Conservation (phyloP, 2,113 vertebrate genomes). For the Phaethon lepturus region DNA sequence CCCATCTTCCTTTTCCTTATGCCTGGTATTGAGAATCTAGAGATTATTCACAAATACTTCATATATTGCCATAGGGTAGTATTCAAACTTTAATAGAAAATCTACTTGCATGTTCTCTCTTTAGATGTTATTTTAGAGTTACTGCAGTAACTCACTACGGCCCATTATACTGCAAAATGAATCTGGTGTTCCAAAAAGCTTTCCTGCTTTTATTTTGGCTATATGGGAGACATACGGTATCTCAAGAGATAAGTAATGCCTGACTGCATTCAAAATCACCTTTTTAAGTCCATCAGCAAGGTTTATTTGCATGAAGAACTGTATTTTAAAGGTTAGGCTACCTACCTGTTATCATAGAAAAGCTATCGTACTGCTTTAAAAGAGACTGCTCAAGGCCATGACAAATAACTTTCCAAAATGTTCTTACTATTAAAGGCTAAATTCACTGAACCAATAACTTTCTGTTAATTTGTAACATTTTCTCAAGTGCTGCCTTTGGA, state of each 20-base stretch:
- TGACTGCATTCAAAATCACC: background rate
- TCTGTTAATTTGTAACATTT: slow-evolving; percentile 53
- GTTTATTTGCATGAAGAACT: slow-evolving; percentile 31
- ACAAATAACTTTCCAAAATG: slow-evolving; percentile 36
- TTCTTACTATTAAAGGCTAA: slow-evolving; percentile 34
- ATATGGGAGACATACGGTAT: background rate
- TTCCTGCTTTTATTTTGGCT: background rate
- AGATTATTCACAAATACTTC: background rate
- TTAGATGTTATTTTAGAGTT: background rate
- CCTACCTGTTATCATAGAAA: background rate
- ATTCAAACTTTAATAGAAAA: background rate
- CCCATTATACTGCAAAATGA: background rate
- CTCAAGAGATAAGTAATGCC: background rate
- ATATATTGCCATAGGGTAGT: background rate
- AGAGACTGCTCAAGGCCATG: background rate
- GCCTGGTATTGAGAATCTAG: background rate
- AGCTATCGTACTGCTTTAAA: background rate
- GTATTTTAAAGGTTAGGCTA: slow-evolving; percentile 47
- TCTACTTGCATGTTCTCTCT: background rate
- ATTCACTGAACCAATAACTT: slow-evolving; percentile 35
- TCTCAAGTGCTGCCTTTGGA: slow-evolving; percentile 28
- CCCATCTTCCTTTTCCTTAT: background rate
- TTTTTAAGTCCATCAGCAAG: slow-evolving; percentile 17
- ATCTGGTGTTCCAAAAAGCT: background rate
- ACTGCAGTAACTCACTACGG: background rate